A percentile compares a stretch with the other conserved stretches of the same genome.
phyloP scores from a whole-genome alignment of 2,113 vertebrate species.

The Aptenodytes patagonicus region DNA sequence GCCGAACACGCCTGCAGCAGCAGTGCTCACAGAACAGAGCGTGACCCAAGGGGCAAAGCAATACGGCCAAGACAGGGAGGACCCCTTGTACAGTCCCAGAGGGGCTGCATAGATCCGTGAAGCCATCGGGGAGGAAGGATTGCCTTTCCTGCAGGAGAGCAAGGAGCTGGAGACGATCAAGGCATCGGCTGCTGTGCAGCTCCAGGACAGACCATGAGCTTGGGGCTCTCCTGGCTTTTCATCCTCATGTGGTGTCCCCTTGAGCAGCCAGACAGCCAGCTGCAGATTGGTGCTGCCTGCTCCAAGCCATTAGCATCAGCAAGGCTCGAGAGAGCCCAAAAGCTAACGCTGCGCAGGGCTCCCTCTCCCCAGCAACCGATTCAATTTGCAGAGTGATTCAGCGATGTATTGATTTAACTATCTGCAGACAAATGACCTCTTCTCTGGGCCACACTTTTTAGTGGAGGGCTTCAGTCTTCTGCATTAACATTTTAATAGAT shows the following conservation, averaged over 20 bases:
- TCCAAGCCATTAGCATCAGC: background rate
- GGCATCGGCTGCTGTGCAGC: background rate
- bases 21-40: rapidly evolving
- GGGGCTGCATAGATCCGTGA: background rate
- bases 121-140: background rate
- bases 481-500: constrained; percentile 23
- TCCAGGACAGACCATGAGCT: background rate
- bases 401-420: constrained; percentile 34
- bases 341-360: background rate
- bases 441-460: background rate
- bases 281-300: background rate
- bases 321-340: background rate
- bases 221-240: background rate
- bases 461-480: background rate
- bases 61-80: rapidly evolving
- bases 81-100: rapidly evolving
- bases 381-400: constrained; percentile 15
- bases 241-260: rapidly evolving
- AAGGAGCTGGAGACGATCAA: background rate
- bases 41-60: background rate
- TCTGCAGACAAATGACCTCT: constrained; percentile 14
- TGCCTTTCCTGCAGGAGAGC: background rate
- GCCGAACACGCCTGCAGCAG: background rate
- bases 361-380: background rate
- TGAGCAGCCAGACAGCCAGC: background rate